Conservation (phyloP, 1,140 invertebrate genomes). For the Plutomurus gul region DNA sequence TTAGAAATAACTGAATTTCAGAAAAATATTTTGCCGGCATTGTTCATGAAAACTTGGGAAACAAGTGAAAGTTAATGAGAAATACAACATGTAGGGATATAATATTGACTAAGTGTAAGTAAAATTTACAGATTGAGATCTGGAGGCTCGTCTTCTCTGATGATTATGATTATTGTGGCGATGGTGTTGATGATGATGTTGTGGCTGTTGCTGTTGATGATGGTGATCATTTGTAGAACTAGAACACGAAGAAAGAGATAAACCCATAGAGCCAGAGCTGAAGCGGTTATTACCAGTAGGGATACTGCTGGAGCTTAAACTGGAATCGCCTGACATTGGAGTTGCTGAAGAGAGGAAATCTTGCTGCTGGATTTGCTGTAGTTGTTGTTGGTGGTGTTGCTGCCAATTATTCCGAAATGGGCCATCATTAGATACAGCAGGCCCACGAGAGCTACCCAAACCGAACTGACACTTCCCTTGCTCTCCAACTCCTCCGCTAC, state of each 20-base stretch:
- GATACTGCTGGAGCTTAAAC: not conserved
- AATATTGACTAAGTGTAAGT: not conserved
- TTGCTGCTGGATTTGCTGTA: slow-evolving; percentile 4
- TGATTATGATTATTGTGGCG: slow-evolving; percentile 39
- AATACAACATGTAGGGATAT: not conserved
- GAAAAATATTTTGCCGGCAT: too few species aligned
- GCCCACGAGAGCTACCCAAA: slow-evolving; percentile 28
- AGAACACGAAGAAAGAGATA: not conserved
- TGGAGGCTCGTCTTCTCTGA: not conserved
- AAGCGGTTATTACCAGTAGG: too few species aligned
- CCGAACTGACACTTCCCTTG: slow-evolving; percentile 29
- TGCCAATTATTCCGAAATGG: slow-evolving; percentile 51
- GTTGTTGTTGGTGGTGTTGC: slow-evolving; percentile 33
- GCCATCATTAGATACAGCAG: slow-evolving; percentile 51
- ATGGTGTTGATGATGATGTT: slow-evolving; percentile 39
- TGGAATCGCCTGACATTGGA: not conserved
- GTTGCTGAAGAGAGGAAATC: not conserved
- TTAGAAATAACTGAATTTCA: too few species aligned
- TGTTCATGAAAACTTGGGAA: too few species aligned
- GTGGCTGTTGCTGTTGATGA: slow-evolving; percentile 35
- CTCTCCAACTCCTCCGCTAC: slow-evolving; percentile 3
- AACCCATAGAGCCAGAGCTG: not conserved
- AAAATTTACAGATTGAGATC: slow-evolving; percentile 46
- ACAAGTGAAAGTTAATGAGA: not conserved
- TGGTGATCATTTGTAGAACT: slow-evolving; percentile 40